Evolutionary conservation across 1,140 invertebrate genomes (phyloP), one percentile per base, ranked within the genome.

Genomic region (Nomia melanderi): DNA sequence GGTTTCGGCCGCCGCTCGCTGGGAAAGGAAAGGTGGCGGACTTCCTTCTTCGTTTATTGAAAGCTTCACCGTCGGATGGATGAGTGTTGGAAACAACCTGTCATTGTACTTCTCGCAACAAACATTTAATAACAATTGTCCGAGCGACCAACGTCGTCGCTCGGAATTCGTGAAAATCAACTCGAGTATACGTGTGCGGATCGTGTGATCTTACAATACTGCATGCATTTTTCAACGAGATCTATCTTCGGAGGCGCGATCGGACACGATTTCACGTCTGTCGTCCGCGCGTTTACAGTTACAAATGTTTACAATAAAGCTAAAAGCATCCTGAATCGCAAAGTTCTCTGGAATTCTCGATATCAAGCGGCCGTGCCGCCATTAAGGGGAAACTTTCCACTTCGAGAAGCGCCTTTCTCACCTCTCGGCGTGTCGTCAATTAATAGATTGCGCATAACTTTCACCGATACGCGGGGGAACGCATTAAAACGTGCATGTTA

Each of bases 391-490:
- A 41, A 71, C 69, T 71, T 71, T 71, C 53, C 25, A 60, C 65
- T 2, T 8, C 1, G 8, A 47, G 27, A 33, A 53, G n/a, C 33
- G 23, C 17, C 33, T 56, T n/a, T 56, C 23, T 56, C 44, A 31
- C 20, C 50, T 39, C 27, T 8, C 65, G 17, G 11, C 31, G 27
- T 39, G n/a, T 25, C 25, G 20, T 20, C 2, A 39, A 39, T 29
- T 56, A 14, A 56, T 36, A 59, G n/a, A 47, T 25, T 33, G 23
- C 63, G 50, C 17, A 63, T 72, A 27, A 50, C 70, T 72, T 72
- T 72, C 57, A 63, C 70, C 57, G 57, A 63, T 36, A 57, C n/a
- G 6, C 8, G 6, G 25, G n/a, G 29, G 17, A 63, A 36, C 56
- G 20, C 41, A 50, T 62, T 62, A 62, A n/a, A 17, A 2, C 3